A percentile compares a stretch with the other conserved stretches of the same genome.
These are phyloP conservation scores for Todiramphus chloris DNA, from an alignment of 2,113 vertebrate species.

Conservation along the genomic window DNA sequence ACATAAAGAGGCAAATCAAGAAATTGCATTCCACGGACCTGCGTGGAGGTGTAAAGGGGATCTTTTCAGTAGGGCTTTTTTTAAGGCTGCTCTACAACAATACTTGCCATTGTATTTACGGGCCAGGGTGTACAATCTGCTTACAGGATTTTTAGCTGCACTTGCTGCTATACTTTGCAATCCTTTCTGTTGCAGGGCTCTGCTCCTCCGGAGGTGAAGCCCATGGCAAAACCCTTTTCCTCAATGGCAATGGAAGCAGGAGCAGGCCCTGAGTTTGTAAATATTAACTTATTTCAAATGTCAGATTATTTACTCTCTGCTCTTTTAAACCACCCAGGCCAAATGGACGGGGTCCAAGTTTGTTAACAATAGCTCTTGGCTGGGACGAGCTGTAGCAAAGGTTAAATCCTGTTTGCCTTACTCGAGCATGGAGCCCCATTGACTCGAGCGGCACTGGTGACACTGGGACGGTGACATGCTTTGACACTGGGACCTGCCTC, in stretches of 20 bases:
- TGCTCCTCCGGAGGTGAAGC: neutral
- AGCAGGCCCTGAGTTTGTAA: constrained; percentile 19
- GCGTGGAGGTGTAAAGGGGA: constrained; percentile 11
- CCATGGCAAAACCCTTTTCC: neutral
- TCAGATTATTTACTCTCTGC: constrained; percentile 38
- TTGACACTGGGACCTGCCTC: neutral
- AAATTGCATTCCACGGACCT: constrained; percentile 24
- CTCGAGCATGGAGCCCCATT: neutral
- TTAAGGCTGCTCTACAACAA: neutral
- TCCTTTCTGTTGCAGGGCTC: neutral
- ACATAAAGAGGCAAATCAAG: constrained; percentile 5
- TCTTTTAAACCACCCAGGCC: constrained; percentile 8
- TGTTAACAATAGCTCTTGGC: constrained; percentile 68
- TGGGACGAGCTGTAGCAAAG: constrained; percentile 34
- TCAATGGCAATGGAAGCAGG: neutral
- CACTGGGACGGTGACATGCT: neutral
- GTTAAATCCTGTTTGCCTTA: constrained; percentile 64
- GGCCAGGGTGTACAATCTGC: constrained; percentile 37
- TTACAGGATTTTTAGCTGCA: constrained; percentile 4
- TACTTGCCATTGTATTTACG: constrained; percentile 34
- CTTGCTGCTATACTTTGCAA: neutral
- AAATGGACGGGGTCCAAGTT: neutral
- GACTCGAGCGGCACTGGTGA: rapidly evolving
- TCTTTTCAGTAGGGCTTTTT: neutral
- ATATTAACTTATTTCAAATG: constrained; percentile 30